These are phyloP conservation scores for Macrosoma leucophasiata DNA, from an alignment of 2,888 invertebrate genomes.

Conservation along the genomic window DNA sequence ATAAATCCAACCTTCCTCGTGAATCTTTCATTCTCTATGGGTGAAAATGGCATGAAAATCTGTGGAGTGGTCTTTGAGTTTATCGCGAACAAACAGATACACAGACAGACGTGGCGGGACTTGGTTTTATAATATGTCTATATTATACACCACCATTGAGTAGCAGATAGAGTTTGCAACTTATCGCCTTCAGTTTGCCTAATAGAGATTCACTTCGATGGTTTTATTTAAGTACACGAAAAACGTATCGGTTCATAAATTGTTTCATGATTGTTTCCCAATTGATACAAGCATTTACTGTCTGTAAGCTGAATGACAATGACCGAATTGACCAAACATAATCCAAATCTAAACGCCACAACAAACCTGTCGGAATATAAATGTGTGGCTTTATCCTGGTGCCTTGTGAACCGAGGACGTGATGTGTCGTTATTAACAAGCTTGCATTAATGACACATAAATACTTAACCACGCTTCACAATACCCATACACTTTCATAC, in stretches of 20 bases:
- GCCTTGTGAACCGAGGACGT: conserved; percentile 73
- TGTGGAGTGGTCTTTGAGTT: no score
- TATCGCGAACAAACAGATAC: no score
- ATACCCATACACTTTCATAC: conserved; percentile 44
- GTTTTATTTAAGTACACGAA: conserved; percentile 18
- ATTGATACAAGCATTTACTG: conserved; percentile 56
- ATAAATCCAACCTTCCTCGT: no score
- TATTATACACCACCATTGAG: no score
- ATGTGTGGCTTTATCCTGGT: conserved; percentile 54
- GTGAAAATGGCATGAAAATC: no score
- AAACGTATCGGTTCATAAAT: conserved; percentile 36
- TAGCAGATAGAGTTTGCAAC: no score
- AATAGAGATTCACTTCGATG: no score
- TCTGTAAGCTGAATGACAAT: conserved; percentile 64
- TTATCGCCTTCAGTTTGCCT: no score
- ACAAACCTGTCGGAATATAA: conserved; percentile 64
- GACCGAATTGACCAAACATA: conserved; percentile 65
- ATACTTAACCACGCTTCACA: conserved; percentile 37
- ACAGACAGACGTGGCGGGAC: no score
- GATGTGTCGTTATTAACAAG: conserved; percentile 67
- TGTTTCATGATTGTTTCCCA: conserved; percentile 57
- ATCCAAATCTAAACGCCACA: conserved; percentile 72
- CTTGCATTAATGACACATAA: conserved; percentile 69
- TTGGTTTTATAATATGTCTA: no score
- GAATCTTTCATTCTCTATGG: no score